Evolutionary conservation across 2,888 invertebrate genomes (phyloP), one percentile per base, ranked within the genome.

Genomic region (Drepana falcataria): DNA sequence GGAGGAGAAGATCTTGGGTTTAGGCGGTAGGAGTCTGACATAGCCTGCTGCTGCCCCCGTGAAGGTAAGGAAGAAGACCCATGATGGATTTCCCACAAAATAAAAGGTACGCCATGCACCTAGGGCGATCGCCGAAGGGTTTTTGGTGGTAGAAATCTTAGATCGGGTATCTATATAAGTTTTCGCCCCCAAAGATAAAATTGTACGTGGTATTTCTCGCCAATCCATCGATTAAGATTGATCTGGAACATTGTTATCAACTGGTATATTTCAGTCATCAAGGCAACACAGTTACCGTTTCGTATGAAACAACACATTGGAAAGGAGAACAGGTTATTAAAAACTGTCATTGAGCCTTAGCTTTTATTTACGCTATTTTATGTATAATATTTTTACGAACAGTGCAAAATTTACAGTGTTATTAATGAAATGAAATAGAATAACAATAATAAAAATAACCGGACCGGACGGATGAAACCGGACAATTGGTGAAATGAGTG

Each of bases 401-500:
- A 40, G 33, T 21, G 21, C 21, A 21, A 21, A 21, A 21, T 21
- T 21, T 21, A 21, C 21, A 21, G 21, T 21, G 21, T 21, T 21
- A 21, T 21, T 21, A 21, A 35, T 51, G 7, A 7, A 41, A 7
- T 35, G 49, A 33, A 33, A 9, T 33, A n/a, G 0, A 3, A 3
- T n/a, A 1, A 21, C 4, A n/a, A 1, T 37, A 47, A 48, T 47
- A 51, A 55, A 55, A 53, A 49, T 41, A 9, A 41, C 7, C 51
- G 40, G 52, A 35, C 49, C 4, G 35, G 21, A 47, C 9, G 49
- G 53, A 56, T 49, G 60, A 57, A 9, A 9, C 44, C 44, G 44
- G 54, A 57, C 63, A 77, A 75, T 76, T 79, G 72, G 66, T 63
- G 55, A 65, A 70, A 66, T 65, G 62, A 68, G 59, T 56, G 55